Evolutionary conservation across 2,113 vertebrate species (phyloP), one percentile per base, ranked within the genome.

Genomic region (Gallinago undulata): DNA sequence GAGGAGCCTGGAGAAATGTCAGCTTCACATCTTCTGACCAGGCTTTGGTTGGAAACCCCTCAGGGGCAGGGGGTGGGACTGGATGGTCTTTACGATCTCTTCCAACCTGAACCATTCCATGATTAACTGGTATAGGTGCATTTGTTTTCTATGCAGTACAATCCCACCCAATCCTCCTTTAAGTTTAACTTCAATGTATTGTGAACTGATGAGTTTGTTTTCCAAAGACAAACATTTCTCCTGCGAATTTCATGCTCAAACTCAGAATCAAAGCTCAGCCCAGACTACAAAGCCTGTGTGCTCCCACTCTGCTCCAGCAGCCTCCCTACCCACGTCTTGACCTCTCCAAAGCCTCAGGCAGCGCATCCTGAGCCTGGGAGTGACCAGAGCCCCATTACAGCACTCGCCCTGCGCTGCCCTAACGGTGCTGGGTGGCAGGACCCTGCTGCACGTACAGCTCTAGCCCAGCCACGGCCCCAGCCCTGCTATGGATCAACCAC

Each of bases 371-470:
- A 59, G 50, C 56, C 9, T 0, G 0, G 60, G 35, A 37, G 35
- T 3, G 31, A 8, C 0, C 1, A 23, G 64, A 81, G 15, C 50
- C 57, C 4, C 1, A 6, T 9, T 6, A n/a, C 35, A 37, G 30
- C 22, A 1, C 24, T 51, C 31, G 7, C 13, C 19, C 16, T 7
- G 19, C 1, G 4, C 28, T 39, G 28, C 24, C 33, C 27, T 5
- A 16, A 33, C 1, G 3, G 80, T 35, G 13, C 41, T 9, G 45
- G 18, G 33, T 10, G 33, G 77, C 84, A 31, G 60, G 31, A 27
- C n/a, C 5, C 6, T 19, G 62, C 48, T 62, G 33, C 6, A 3
- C 1, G 1, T 19, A 47, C 31, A 66, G 45, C 22, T 56, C 43
- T 21, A 23, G 22, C 62, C 51, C 48, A 33, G 39, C n/a, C 57